phyloP scores from a whole-genome alignment of 2,797 vertebrate species.

The Manis crassicaudata region DNA sequence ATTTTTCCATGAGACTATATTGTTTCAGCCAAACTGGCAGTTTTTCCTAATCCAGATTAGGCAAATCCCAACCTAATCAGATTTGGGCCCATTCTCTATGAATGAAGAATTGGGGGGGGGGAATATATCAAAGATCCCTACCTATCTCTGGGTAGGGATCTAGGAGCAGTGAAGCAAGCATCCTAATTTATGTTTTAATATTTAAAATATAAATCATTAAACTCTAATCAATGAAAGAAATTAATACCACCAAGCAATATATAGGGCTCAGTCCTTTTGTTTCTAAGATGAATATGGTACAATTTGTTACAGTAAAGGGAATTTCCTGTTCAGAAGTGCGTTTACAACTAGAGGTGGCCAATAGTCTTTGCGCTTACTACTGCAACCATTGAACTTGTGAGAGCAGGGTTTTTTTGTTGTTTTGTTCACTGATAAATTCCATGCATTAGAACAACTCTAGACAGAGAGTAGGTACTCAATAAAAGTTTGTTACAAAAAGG shows the following conservation, averaged over 20 bases:
- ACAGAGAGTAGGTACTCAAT: background rate
- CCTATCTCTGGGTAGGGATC: background rate
- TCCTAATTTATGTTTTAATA: background rate
- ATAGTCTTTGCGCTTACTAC: background rate
- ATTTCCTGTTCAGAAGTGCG: background rate
- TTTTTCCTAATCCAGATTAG: background rate
- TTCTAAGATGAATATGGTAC: background rate
- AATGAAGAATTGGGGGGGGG: background rate
- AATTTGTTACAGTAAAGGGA: background rate
- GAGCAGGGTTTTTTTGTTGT: background rate
- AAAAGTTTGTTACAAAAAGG: slow-evolving; percentile 4
- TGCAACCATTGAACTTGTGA: background rate
- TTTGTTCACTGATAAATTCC: slow-evolving; percentile 11
- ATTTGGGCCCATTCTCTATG: background rate
- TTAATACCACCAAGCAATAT: background rate
- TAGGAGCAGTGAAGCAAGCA: background rate
- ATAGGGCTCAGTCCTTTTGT: background rate
- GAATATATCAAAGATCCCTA: too few species aligned
- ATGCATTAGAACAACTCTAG: background rate
- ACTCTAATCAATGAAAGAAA: background rate
- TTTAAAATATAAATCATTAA: slow-evolving; percentile 1
- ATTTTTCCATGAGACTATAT: slow-evolving; percentile 11
- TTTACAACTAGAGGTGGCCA: background rate
- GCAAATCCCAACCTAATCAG: background rate
- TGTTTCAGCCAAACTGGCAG: background rate